Evolutionary conservation across 2,113 vertebrate genomes (phyloP).

Genomic region (Baryphthengus martii): DNA sequence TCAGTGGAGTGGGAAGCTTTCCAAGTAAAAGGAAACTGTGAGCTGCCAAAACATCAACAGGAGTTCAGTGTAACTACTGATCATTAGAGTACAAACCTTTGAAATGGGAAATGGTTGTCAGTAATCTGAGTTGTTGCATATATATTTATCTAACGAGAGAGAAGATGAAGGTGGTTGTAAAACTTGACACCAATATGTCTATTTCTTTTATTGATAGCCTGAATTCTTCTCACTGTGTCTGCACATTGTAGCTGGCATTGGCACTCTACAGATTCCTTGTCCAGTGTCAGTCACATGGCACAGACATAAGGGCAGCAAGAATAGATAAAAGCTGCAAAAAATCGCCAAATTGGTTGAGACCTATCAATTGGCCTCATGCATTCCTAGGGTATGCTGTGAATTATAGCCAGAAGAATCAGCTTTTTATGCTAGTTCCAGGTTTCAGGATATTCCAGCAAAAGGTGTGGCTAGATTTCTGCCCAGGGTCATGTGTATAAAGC

Average conservation of each 20-base stretch:
- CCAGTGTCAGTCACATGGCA: not conserved
- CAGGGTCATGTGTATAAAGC: not conserved
- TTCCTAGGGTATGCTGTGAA: not conserved
- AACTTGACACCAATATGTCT: rapidly evolving
- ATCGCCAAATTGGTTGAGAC: rapidly evolving
- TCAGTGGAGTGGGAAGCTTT: not conserved
- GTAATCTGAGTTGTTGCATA: not conserved
- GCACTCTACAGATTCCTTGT: not conserved
- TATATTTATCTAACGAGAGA: not conserved
- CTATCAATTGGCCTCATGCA: not conserved
- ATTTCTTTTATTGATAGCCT: not conserved
- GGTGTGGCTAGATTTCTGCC: not conserved
- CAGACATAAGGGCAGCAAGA: not conserved
- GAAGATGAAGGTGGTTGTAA: not conserved
- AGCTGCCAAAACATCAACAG: not conserved
- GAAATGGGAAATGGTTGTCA: not conserved
- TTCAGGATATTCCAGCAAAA: not conserved
- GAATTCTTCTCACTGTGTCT: not conserved
- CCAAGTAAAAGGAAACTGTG: not conserved
- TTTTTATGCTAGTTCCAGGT: not conserved
- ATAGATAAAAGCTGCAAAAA: not conserved
- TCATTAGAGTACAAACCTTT: not conserved
- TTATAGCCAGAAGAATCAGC: not conserved
- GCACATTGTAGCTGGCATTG: not conserved
- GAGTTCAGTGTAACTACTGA: not conserved